Base-by-base conservation (phyloP, 1,140 invertebrate species). In the Apocrypta bakeri region DNA sequence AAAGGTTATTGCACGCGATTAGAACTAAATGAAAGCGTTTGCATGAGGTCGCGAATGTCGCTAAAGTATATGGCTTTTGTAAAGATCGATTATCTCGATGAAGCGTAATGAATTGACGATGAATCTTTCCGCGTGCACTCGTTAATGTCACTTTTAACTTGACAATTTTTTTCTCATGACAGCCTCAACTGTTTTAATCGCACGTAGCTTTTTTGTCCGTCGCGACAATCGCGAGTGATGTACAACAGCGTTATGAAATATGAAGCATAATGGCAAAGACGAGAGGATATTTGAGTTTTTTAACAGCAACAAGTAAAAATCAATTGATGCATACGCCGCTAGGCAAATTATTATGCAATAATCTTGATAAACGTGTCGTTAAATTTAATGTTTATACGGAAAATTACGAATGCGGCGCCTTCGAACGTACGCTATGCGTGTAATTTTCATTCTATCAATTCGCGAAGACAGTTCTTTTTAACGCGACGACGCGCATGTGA, bases 361-460 rank as follows among this genome's bases (percentile, higher is more conserved):
- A 27, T 29, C 48, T 74, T 61, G 42, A 74, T 73, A 73, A 73
- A 17, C 29, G 17, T 69, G 37, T 72, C 33, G 33, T 40, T 25
- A 42, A 37, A 72, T 72, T 42, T 40, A n/a, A 24, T 37, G 17
- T 42, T 40, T 1, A 9, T 24, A 11, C 31, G 37, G n/a, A 31
- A 40, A 61, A 56, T 75, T 75, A 75, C 48, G 73, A 61, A 21
- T 61, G 73, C 42, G 25, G 73, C 42, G 25, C 25, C 61, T 75
- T 75, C 11, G 17, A 69, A 6, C 1, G 33, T 37, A 37, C 33
- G 33, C 33, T 21, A 69, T 69, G 33, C 29, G 27, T 31, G 17
- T 56, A 71, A 27, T 71, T 71, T 1, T 6, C 21, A 33, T 71
- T 71, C 17, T 24, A 17, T 24, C 6, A 64, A 64, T 48, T 2